A percentile compares a stretch with the other conserved stretches of the same genome.
Conservation (phyloP, 2,113 vertebrate genomes). For the Oxyruncus cristatus region DNA sequence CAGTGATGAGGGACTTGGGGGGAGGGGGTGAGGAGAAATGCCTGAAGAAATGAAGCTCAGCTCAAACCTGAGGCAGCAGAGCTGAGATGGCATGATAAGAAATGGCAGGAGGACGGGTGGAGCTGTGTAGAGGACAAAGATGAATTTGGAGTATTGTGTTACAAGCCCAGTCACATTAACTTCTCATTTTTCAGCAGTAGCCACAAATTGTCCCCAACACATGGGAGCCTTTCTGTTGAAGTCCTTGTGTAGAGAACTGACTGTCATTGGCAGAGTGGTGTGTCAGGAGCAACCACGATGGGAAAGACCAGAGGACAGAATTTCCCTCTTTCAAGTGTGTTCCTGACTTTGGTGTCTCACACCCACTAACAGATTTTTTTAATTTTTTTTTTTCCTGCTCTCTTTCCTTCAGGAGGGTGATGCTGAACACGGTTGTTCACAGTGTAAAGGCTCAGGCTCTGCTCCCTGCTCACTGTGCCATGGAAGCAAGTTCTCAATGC, state of each 20-base stretch:
- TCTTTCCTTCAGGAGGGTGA: constrained; percentile 66
- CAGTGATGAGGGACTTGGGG: neutral
- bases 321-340: rapidly evolving
- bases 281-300: neutral
- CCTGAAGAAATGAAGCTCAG: neutral
- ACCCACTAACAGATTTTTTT: neutral
- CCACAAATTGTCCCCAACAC: neutral
- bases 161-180: neutral
- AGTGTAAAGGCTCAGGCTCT: constrained; percentile 87
- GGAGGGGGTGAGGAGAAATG: neutral
- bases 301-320: neutral
- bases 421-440: constrained; percentile 69
- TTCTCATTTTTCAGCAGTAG: neutral
- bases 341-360: neutral
- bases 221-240: neutral
- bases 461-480: constrained; percentile 95
- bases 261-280: neutral
- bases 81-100: neutral
- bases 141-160: neutral
- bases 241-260: neutral
- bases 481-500: constrained; percentile 96
- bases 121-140: neutral
- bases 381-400: neutral
- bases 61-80: neutral
- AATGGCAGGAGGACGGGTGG: neutral